Evolutionary conservation across 2,888 invertebrate species (phyloP).

Genomic region (Nudaria mundana): DNA sequence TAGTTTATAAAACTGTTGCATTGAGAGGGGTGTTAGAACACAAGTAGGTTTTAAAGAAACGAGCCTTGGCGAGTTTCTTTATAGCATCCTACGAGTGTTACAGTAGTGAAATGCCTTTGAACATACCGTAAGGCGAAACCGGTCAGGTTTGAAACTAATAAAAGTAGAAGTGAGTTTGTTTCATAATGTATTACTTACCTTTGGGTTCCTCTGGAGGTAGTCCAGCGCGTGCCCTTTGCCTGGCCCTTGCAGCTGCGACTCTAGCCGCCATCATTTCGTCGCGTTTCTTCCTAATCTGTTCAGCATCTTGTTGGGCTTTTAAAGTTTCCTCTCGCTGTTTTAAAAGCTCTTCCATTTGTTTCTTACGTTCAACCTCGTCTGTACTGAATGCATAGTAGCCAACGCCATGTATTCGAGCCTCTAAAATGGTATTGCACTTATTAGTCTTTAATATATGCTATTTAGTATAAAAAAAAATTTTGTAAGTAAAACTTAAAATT

Average conservation of each 20-base stretch:
- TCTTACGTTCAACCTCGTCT: constrained; percentile 88
- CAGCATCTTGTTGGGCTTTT: constrained; percentile 83
- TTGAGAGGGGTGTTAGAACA: no score
- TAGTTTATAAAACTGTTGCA: no score
- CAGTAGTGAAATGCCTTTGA: no score
- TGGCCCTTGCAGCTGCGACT: constrained; percentile 86
- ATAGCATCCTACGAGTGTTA: no score
- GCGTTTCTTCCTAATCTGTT: constrained; percentile 81
- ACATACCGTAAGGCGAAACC: no score
- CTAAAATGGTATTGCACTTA: constrained; percentile 69
- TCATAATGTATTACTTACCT: constrained; percentile 58
- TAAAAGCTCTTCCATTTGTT: constrained; percentile 90
- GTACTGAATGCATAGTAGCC: constrained; percentile 95
- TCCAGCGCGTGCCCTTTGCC: constrained; percentile 87
- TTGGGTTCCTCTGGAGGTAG: constrained; percentile 84
- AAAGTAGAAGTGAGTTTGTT: no score
- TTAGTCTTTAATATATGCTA: not conserved
- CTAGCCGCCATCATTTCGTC: constrained; percentile 86
- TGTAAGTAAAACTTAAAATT: no score
- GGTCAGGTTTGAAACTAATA: no score
- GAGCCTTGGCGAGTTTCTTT: no score
- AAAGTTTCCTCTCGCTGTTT: constrained; percentile 87
- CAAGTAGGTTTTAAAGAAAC: no score
- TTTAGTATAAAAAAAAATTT: no score
- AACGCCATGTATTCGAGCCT: constrained; percentile 95